Base-by-base conservation (phyloP, 2,113 vertebrate genomes). In the Esox niger region DNA sequence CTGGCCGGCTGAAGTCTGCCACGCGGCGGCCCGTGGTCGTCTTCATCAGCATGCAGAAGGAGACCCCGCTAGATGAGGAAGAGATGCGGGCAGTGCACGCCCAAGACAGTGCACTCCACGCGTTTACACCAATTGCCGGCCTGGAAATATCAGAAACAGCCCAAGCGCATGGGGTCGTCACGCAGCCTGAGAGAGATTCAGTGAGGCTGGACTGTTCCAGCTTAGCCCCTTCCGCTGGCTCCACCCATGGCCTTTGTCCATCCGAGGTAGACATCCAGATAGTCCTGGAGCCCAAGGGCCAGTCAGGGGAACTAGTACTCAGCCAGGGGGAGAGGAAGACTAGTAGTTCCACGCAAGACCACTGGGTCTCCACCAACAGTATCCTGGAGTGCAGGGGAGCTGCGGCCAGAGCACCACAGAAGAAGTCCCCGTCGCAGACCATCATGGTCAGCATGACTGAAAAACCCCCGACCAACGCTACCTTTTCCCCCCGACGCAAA, bases 401-500 rank as follows among this genome's bases (percentile, higher is more conserved):
- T 88, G 57, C 2, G 91, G 80, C 75, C 87, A 58, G 70, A 80
- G 86, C 83, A 64, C 78, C 85, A 0, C 77, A 90, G 70, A 91
- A 79, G 59, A 91, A 93, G 59, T 73, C 79, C 56, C 86, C 88
- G 2, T 78, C 10, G 59, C 92, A 91, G 70, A 89, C 84, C 35
- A 62, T 88, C 1, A 92, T 91, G 30, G 88, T 91, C 64, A 84
- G 87, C 86, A 88, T 90, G 84, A 80, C 86, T 62, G 94, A 94
- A 1, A 91, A 84, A 71, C 71, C 91, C 2, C 73, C 85, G 17
- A 35, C 76, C 64, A 78, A 68, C 0, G 60, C 95, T 73, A 95
- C 96, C 83, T 95, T 95, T 73, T 91, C 81, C 0, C 95, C 95
- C 1, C 94, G 94, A 75, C 91, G 94, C 66, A 94, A 91, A 76